phyloP scores from a whole-genome alignment of 1,140 invertebrate genomes.

The Drosophila eugracilis region DNA sequence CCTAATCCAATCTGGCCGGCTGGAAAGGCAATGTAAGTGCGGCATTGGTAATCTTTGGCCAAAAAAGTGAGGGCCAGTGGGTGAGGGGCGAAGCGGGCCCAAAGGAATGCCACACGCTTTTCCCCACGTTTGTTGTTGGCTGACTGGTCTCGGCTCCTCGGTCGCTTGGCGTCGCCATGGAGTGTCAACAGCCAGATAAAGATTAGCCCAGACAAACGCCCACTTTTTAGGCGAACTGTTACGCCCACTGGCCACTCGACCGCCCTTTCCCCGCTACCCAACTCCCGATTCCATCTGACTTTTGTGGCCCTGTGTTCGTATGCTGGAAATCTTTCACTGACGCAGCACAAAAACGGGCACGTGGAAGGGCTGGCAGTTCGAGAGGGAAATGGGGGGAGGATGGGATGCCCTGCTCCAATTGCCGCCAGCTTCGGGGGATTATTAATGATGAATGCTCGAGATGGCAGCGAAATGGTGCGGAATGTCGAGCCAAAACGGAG shows the following conservation, averaged over 20 bases:
- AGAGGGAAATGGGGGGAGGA: not conserved
- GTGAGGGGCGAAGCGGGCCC: slow-evolving; percentile 6
- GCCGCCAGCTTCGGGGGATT: slow-evolving; percentile 61
- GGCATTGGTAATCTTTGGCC: slow-evolving; percentile 39
- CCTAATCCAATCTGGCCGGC: slow-evolving; percentile 16
- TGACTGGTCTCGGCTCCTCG: slow-evolving; percentile 13
- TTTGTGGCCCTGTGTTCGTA: slow-evolving; percentile 10
- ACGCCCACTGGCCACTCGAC: slow-evolving; percentile 73
- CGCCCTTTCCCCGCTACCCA: not conserved
- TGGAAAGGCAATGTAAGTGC: slow-evolving; percentile 19
- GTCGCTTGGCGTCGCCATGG: slow-evolving; percentile 64
- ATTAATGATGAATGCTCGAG: slow-evolving; percentile 82
- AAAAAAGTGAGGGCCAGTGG: slow-evolving; percentile 3
- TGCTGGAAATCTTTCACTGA: slow-evolving; percentile 79
- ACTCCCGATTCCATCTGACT: not conserved
- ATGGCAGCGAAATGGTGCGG: slow-evolving; percentile 79
- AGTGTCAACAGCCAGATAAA: slow-evolving; percentile 83
- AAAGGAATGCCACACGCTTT: slow-evolving; percentile 59
- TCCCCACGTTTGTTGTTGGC: slow-evolving; percentile 36
- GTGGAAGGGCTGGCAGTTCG: slow-evolving; percentile 38
- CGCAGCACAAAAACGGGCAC: slow-evolving; percentile 71
- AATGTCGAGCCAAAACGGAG: slow-evolving; percentile 48
- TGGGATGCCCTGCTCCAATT: slow-evolving; percentile 39
- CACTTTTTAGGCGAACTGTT: slow-evolving; percentile 73
- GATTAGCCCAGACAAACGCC: slow-evolving; percentile 81